These are phyloP conservation scores for Kryptopterus vitreolus DNA, from an alignment of 2,797 vertebrate genomes.

Conservation along the genomic window DNA sequence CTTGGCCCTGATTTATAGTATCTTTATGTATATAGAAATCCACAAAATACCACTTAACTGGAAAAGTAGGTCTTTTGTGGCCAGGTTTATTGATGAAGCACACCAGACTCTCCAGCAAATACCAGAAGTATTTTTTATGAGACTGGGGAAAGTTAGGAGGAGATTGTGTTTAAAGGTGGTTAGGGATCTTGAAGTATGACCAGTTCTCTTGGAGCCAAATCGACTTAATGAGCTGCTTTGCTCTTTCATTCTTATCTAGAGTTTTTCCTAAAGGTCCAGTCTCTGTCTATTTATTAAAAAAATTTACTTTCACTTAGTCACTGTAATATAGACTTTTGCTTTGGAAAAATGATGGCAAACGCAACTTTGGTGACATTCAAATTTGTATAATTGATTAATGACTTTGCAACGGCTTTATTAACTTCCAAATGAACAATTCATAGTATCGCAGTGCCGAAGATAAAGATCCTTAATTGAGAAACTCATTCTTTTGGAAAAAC, in stretches of 20 bases:
- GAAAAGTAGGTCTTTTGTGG: background rate
- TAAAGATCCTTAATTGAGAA: background rate
- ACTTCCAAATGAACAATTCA: background rate
- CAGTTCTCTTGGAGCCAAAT: background rate
- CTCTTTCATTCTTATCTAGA: background rate
- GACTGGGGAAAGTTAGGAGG: conserved; percentile 19
- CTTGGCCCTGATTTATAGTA: background rate
- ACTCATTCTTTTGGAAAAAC: background rate
- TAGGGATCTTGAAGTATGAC: conserved; percentile 2
- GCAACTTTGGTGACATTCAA: background rate
- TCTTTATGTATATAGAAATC: background rate
- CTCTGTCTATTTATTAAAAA: background rate
- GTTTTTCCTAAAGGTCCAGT: background rate
- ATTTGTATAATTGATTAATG: background rate
- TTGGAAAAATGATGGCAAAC: background rate
- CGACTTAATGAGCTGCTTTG: background rate
- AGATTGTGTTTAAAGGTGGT: conserved; percentile 59
- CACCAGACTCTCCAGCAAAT: background rate
- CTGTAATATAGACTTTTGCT: background rate
- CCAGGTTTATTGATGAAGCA: background rate
- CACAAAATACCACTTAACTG: background rate
- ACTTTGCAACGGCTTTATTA: background rate
- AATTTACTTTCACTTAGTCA: background rate
- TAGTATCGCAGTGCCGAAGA: background rate
- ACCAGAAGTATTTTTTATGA: background rate